Conservation (phyloP, 2,888 invertebrate genomes). For the Ceraclea dissimilis region DNA sequence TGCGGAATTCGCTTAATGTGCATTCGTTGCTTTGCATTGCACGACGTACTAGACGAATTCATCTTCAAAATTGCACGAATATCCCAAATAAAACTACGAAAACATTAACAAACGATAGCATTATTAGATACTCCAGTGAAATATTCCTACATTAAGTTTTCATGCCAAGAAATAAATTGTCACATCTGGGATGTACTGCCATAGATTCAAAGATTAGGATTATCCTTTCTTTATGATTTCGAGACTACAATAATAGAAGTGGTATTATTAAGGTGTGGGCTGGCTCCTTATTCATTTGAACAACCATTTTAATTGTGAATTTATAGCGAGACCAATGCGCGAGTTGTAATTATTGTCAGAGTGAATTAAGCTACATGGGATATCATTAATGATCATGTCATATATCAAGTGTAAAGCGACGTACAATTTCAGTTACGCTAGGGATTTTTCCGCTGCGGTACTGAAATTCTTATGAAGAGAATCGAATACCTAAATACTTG, state of each 20-base stretch:
- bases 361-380: constrained; percentile 9
- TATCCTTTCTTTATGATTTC: not conserved
- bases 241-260: not conserved
- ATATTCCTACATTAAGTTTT: too few relatives aligned
- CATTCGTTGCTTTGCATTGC: not conserved
- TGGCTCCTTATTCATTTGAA: constrained; percentile 9
- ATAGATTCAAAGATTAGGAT: not conserved
- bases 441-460: too few relatives aligned
- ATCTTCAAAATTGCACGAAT: not conserved
- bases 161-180: not conserved
- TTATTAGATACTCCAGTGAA: not conserved
- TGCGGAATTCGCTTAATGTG: constrained; percentile 22
- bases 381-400: not conserved
- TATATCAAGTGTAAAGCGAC: too few relatives aligned
- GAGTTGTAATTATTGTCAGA: constrained; percentile 15
- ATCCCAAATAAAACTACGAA: not conserved
- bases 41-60: not conserved
- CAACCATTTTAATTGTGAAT: constrained; percentile 20
- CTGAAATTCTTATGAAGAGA: too few relatives aligned
- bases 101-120: not conserved
- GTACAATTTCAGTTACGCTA: too few relatives aligned
- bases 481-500: too few relatives aligned
- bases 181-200: not conserved
- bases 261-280: not conserved
- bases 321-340: constrained; percentile 13